A percentile compares a stretch with the other conserved stretches of the same genome.
Conservation (phyloP, 2,113 vertebrate genomes). For the rat (Rattus norvegicus) region GRCr8 NC_086024.1:83528001-83528500, state of each 20-base stretch:
- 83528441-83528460: neutral
- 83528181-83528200: neutral
- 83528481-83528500: neutral
- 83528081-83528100: neutral
- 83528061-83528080: neutral
- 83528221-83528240: neutral
- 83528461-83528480: neutral
- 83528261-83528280: neutral
- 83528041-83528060: neutral
- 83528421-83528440: neutral
- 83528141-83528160: neutral
- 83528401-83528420: neutral
- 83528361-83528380: neutral
- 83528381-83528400: neutral
- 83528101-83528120: neutral
- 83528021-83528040: neutral
- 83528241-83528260: neutral
- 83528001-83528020: neutral
- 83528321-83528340: neutral
- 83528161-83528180: neutral
- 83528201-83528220: neutral
- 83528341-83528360: neutral
- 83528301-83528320: neutral
- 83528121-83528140: neutral
- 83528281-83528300: neutral